phyloP scores from a whole-genome alignment of 1,140 invertebrate species.

The Lethocerus indicus region DNA sequence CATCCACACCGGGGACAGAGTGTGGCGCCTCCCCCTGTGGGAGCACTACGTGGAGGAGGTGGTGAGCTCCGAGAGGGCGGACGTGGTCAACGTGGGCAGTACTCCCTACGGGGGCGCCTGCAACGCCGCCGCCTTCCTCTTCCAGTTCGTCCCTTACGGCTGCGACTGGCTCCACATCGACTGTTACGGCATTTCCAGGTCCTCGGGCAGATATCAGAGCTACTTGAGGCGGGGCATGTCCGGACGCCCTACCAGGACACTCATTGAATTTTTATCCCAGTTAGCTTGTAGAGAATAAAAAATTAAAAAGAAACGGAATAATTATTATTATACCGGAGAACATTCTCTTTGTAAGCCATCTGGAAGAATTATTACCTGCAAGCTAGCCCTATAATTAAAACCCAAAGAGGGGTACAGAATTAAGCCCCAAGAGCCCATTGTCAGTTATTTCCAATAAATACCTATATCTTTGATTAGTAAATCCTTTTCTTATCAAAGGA shows the following conservation, averaged over 20 bases:
- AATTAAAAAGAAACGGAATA: too few relatives aligned
- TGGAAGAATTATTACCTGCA: too few relatives aligned
- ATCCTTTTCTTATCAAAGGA: too few relatives aligned
- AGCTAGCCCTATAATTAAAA: too few relatives aligned
- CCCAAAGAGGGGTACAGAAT: too few relatives aligned
- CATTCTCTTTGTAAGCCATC: too few relatives aligned
- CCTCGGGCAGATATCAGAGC: constrained; percentile 1
- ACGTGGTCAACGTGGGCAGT: constrained; percentile 22
- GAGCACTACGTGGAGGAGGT: constrained; percentile 28
- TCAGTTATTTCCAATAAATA: too few relatives aligned
- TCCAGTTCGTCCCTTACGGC: constrained; percentile 33
- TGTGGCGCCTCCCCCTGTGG: constrained; percentile 48
- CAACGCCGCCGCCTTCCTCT: constrained; percentile 36
- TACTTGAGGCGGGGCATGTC: constrained; percentile 18
- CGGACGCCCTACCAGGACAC: constrained; percentile 17
- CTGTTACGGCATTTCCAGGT: constrained; percentile 33
- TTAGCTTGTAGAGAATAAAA: too few relatives aligned
- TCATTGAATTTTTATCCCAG: constrained; percentile 19
- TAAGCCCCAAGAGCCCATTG: too few relatives aligned
- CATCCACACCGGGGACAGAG: constrained; percentile 37
- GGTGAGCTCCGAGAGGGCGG: constrained; percentile 2
- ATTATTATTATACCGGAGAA: too few relatives aligned
- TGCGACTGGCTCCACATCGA: constrained; percentile 40
- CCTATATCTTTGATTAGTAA: too few relatives aligned
- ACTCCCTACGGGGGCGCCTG: constrained; percentile 30